Base-by-base conservation (phyloP, 2,113 vertebrate genomes). In the Colaptes auratus region DNA sequence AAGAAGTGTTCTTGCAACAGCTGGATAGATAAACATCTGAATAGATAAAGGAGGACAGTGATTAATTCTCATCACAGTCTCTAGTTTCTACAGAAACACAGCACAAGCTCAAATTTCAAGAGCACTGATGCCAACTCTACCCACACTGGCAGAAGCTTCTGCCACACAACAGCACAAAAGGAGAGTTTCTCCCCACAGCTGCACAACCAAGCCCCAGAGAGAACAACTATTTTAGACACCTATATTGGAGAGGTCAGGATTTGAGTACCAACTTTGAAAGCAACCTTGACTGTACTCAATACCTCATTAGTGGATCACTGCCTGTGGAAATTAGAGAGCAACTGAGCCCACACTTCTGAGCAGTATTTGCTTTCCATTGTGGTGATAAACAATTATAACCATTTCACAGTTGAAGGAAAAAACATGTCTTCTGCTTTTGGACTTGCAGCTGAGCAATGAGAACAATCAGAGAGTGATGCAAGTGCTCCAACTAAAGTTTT, bases 21-120 rank as follows among this genome's bases (percentile, higher is more conserved):
- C 36, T 86, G 71, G 86, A 75, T 19, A 80, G 86, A 75, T 19
- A 80, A 95, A 82, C 50, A 93, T 88, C 82, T 93, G 67, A 67
- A 67, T 67, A 36, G 65, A 83, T 11, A 83, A 70, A 93, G 69
- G 56, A 86, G 48, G 65, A 86, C 48, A 84, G 27, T 14, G 6
- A 90, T 80, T 82, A 89, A 86, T 84, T 84, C 9, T 72, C 79
- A 72, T 65, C 42, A 63, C 18, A 72, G 27, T 31, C 53, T 87
- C 58, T 31, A 59, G 36, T 78, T 84, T 67, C 42, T 53, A 69
- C 17, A 90, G 35, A 90, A 88, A 82, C 44, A 56, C 25, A 56
- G 56, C 5, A 52, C 24, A 74, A 33, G 30, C 28, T 55, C 66
- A 28, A 31, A 70, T 81, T 53, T 76, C 21, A 35, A 71, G 63